Evolutionary conservation across 2,888 invertebrate genomes (phyloP), one percentile per base, ranked within the genome.

Genomic region (Rotaria macrura): DNA sequence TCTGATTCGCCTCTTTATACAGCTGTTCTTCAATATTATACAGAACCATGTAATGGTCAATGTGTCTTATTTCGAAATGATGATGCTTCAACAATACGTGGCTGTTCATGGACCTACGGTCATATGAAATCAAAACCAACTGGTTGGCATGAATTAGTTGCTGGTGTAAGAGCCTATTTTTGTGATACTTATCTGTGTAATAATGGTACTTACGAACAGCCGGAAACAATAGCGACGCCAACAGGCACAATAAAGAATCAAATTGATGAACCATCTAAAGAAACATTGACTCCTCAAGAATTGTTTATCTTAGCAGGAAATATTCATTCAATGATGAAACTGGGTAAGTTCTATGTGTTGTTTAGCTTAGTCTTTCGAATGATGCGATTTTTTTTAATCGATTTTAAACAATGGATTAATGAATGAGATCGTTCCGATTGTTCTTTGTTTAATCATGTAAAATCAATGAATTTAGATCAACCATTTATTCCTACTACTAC

Each of bases 51-150:
- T 43, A 79, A 79, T 43, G 79, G 79, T 43, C 79, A 79, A 43
- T 79, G 79, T 79, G 79, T 79, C 12, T 25, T 79, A 25, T 79
- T 79, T 79, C 79, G 43, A 43, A 34, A 5, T 65, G 43, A 43
- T n/a, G n/a, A 40, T 79, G 25, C 1, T 25, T 9, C 23, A 43
- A 43, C n/a, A 12, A 43, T 79, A 43, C 40, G 79, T 43, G 79
- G 79, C 43, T 79, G 79, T 79, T 79, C 79, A 79, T 79, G 79
- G 79, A 79, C 79, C 43, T 79, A 79, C 20, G 79, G 79, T 25
- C 79, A 79, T 79, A 79, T 79, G 79, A 65, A 7, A 14, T 5
- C 79, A 25, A 79, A 79, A 43, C 10, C 40, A 79, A 79, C 43
- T 43, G 79, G 79, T 12, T 79, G 79, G 79, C 43, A 79, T 79